Evolutionary conservation across 2,797 vertebrate species (phyloP), one percentile per base, ranked within the genome.

Genomic region (Avahi laniger): DNA sequence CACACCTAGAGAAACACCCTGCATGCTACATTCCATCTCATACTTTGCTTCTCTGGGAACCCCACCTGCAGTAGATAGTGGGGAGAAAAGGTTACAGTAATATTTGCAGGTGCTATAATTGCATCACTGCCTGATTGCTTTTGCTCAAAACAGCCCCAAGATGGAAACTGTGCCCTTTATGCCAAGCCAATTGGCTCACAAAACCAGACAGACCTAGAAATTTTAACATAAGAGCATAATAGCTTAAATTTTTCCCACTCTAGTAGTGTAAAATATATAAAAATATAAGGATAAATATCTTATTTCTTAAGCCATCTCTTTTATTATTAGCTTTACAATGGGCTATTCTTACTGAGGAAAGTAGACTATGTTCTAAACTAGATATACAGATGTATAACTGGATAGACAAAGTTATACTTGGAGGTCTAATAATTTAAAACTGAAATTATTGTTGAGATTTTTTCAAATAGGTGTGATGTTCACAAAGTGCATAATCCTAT

Each of bases 1-100:
- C 30, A 54, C 4, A 41, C 1, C 35, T 75, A 48, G 79, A 65
- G 59, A 95, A 90, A 76, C 2, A 78, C 24, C 8, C 22, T 35
- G 5, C 35, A 69, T 84, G 4, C 13, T 93, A 72, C 86, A 67
- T 94, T 79, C 46, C 10, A 22, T 38, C 48, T 61, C 46, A 89
- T 59, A 73, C 12, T 94, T 54, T 80, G 69, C 59, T 93, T 80
- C 79, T 41, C 5, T 7, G 30, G 52, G 72, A 91, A 63, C 20
- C 7, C 35, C 73, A 33, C 41, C 46, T 65, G 28, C 35, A 20
- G 35, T 61, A 80, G 28, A 91, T 1, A 61, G 52, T 14, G 18
- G 22, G 59, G 61, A 89, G 85, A 93, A 93, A 96, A 81, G 15
- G 14, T 94, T 89, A 95, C 43, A 95, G 5, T 93, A 96, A 96